phyloP scores from a whole-genome alignment of 37 sponge, comb jelly and placozoan species.

The Geodia barretti region DNA sequence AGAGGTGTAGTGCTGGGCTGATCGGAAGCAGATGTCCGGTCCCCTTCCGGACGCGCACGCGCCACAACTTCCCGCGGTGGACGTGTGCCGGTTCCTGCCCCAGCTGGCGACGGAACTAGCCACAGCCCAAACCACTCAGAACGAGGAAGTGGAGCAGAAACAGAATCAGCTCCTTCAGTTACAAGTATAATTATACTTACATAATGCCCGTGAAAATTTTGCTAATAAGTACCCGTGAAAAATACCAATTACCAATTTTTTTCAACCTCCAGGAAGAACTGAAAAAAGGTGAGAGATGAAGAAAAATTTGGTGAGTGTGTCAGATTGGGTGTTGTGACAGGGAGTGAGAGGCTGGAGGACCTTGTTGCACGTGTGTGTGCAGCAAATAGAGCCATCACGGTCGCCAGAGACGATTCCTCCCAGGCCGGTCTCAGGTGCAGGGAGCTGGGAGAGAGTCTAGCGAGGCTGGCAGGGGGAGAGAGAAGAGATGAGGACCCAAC shows the following conservation, averaged over 20 bases:
- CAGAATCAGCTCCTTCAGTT: constrained; percentile 1
- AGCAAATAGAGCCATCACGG: constrained; percentile 19
- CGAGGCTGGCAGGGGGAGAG: neutral
- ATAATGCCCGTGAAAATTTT: no score
- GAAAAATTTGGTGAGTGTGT: no score
- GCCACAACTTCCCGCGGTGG: no score
- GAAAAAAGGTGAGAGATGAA: constrained; percentile 5
- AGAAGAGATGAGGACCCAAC: neutral
- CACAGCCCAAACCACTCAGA: constrained; percentile 22
- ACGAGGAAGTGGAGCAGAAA: constrained; percentile 12
- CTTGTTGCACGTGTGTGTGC: neutral
- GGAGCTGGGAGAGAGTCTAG: constrained; percentile 5
- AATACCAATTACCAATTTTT: no score
- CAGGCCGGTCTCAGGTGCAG: neutral
- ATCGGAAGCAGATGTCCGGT: no score
- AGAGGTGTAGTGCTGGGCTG: no score
- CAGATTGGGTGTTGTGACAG: neutral
- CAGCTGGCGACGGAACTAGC: constrained; percentile 33
- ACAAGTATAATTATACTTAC: constrained; percentile 4
- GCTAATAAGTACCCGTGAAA: no score
- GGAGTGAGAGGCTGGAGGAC: neutral
- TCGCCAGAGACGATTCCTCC: constrained; percentile 15
- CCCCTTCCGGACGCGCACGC: no score
- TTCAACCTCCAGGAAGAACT: constrained; percentile 5
- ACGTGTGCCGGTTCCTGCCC: constrained; percentile 21